phyloP scores from a whole-genome alignment of 2,888 invertebrate genomes.

The Busseola fusca region DNA sequence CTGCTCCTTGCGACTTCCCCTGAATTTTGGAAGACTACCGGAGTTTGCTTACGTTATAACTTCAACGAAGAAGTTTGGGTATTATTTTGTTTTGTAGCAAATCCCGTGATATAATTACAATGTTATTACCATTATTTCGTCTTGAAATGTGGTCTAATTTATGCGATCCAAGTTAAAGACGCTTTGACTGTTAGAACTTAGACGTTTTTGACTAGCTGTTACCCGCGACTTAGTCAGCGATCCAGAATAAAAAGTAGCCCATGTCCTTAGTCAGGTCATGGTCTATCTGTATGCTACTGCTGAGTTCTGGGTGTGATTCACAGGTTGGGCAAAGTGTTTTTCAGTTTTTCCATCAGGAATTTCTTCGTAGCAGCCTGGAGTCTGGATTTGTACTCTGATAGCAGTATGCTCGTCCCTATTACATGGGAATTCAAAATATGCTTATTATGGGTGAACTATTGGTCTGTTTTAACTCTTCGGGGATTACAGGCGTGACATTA shows the following conservation, averaged over 20 bases:
- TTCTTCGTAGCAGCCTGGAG: neutral
- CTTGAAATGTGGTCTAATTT: constrained; percentile 22
- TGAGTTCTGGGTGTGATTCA: neutral
- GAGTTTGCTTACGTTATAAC: constrained; percentile 31
- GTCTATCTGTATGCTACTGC: neutral
- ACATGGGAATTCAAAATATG: neutral
- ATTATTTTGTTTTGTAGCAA: constrained; percentile 37
- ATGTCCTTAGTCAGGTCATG: too few relatives aligned
- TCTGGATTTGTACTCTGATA: neutral
- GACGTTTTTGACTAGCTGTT: neutral
- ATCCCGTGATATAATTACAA: constrained; percentile 15
- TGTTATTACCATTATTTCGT: constrained; percentile 19
- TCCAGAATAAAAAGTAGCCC: too few relatives aligned
- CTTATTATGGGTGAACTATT: too few relatives aligned
- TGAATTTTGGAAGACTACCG: constrained; percentile 49
- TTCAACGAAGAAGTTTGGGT: constrained; percentile 43
- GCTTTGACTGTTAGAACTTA: neutral
- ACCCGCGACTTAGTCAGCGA: too few relatives aligned
- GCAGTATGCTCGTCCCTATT: neutral
- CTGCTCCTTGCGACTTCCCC: constrained; percentile 56
- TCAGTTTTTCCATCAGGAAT: neutral
- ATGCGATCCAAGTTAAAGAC: constrained; percentile 10
- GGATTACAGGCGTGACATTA: neutral
- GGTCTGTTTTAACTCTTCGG: neutral
- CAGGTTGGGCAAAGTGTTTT: neutral